phyloP scores from a whole-genome alignment of 2,113 vertebrate genomes.

The Phaethornis superciliosus region DNA sequence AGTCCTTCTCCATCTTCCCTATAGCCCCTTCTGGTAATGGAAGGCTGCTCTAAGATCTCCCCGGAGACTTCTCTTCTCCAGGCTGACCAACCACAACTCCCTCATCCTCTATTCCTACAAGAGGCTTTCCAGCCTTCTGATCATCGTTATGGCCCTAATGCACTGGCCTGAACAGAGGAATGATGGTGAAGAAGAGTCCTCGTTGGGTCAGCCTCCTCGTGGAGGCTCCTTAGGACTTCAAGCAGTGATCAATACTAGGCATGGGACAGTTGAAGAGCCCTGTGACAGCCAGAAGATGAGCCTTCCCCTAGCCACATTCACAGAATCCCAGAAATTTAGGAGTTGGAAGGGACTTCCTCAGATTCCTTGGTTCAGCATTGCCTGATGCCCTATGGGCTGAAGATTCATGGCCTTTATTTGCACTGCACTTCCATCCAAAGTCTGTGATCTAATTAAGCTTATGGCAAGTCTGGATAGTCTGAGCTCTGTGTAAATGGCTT shows the following conservation, averaged over 20 bases:
- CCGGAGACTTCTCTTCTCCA: background rate
- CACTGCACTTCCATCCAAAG: background rate
- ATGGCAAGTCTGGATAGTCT: background rate
- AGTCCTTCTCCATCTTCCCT: no score
- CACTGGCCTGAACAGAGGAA: background rate
- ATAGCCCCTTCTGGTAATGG: no score
- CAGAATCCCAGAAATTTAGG: background rate
- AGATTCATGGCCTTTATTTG: background rate
- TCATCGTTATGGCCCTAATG: background rate
- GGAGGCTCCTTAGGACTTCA: background rate
- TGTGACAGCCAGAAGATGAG: background rate
- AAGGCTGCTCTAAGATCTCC: no score
- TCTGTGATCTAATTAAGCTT: background rate
- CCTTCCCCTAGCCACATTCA: fast-evolving
- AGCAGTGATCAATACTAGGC: background rate
- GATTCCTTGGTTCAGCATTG: background rate
- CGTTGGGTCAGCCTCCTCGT: no score
- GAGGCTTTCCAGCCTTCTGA: background rate
- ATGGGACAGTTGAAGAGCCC: background rate
- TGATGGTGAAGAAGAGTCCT: background rate
- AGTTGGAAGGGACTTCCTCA: background rate
- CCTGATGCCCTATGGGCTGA: background rate
- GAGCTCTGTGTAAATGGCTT: background rate
- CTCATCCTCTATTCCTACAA: background rate
- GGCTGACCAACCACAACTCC: background rate